Percentiles rank a stretch among this genome's conserved stretches.
These are phyloP conservation scores for Balanococcus diminutus DNA, from an alignment of 2,888 invertebrate species.

Conservation along the genomic window DNA sequence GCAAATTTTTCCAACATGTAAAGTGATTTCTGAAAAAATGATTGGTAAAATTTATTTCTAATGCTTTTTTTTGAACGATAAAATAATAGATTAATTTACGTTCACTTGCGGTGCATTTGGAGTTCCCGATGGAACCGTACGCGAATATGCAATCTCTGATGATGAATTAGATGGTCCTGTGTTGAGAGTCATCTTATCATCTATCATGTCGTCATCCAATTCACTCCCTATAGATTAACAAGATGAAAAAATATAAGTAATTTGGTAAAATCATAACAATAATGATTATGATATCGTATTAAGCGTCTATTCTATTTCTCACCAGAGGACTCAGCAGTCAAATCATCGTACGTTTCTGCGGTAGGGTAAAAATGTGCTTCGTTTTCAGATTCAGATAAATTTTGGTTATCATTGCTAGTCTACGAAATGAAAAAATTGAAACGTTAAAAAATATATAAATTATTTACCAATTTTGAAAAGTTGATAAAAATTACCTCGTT, in stretches of 20 bases:
- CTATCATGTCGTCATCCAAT: slow-evolving; percentile 60
- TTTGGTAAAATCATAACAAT: neutral
- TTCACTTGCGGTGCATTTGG: neutral
- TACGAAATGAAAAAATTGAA: neutral
- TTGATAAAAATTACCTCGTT: slow-evolving; percentile 19
- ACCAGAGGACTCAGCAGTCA: slow-evolving; percentile 65
- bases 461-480: neutral
- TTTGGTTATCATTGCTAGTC: slow-evolving; percentile 28
- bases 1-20: slow-evolving; percentile 81
- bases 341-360: slow-evolving; percentile 60
- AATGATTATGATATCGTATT: neutral
- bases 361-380: slow-evolving; percentile 58
- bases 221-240: slow-evolving; percentile 60
- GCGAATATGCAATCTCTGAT: slow-evolving; percentile 4
- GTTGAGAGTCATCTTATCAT: slow-evolving; percentile 61
- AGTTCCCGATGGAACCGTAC: neutral
- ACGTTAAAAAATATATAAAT: neutral
- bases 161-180: slow-evolving; percentile 60
- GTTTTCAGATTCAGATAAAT: slow-evolving; percentile 58
- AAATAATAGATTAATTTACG: neutral
- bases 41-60: neutral
- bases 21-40: slow-evolving; percentile 62
- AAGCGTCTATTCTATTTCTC: neutral
- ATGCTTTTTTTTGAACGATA: neutral
- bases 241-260: neutral